Base-by-base conservation (phyloP, 2,888 invertebrate genomes). In the Ditylenchus weischeri region DNA sequence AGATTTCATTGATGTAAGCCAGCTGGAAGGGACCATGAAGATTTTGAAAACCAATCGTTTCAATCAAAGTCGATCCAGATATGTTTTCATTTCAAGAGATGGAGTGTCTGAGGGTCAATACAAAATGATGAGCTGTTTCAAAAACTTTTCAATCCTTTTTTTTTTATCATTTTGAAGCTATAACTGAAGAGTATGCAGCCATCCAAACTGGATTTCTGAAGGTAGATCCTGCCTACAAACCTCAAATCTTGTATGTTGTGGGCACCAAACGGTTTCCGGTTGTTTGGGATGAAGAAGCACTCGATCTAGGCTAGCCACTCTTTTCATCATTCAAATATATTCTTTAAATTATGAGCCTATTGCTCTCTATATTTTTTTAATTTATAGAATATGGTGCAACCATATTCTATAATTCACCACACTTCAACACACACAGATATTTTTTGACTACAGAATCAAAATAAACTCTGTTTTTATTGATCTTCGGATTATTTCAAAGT, bases 91-190 rank as follows among this genome's bases (percentile, higher is more conserved):
- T 3, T 43, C 38, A 15, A 47, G 66, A 49, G 66, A 66, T 49
- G 66, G 50, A 50, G n/a, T 65, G 21, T 65, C 66, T 18, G 66
- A 65, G 19, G 66, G 66, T n/a, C 66, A 65, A 50, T 65, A 47
- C 38, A 35, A 15, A 5, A 69, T 69, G 69, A 54, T 65, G 13
- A 35, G 58, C 21, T 35, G n/a, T n/a, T n/a, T n/a, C n/a, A n/a
- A 19, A 36, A 19, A 21, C n/a, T 21, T n/a, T 58, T 19, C 3
- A 29, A 29, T 29, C 58, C n/a, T n/a, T n/a, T n/a, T n/a, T n/a
- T n/a, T 21, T 35, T n/a, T n/a, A 58, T 5, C 2, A 35, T 3
- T 35, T 58, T 58, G 3, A 35, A 6, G 58, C 29, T 5, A 58
- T 58, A n/a, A 21, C 18, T 19, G n/a, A 50, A 21, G 50, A 50